Conservation (phyloP, 2,888 invertebrate genomes). For the Agonopterix subpropinquella region DNA sequence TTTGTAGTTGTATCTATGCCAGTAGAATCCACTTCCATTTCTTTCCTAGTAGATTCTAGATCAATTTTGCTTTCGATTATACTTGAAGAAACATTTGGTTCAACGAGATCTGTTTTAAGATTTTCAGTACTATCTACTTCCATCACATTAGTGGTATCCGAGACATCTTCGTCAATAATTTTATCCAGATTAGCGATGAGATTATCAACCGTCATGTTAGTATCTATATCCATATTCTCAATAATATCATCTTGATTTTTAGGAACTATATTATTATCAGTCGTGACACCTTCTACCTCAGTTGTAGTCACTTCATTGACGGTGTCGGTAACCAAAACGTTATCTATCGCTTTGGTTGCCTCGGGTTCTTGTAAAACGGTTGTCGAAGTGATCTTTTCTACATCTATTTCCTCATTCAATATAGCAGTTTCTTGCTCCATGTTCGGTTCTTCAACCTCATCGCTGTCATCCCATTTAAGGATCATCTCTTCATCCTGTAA, state of each 20-base stretch:
- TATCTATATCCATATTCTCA: slow-evolving; percentile 1
- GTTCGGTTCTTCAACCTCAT: slow-evolving; percentile 13
- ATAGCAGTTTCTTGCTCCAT: slow-evolving; percentile 12
- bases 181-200: not conserved
- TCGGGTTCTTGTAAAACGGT: not conserved
- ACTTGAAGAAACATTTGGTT: too few relatives aligned
- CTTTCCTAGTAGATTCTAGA: too few relatives aligned
- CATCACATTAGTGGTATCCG: not conserved
- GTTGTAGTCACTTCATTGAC: not conserved
- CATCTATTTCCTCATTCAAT: slow-evolving; percentile 1
- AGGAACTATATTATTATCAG: too few relatives aligned
- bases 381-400: not conserved
- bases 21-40: too few relatives aligned
- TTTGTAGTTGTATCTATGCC: too few relatives aligned
- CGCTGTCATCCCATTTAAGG: slow-evolving; percentile 41
- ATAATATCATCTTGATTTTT: not conserved
- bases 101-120: not conserved
- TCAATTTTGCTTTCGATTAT: too few relatives aligned
- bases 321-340: too few relatives aligned
- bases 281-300: too few relatives aligned
- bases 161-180: not conserved
- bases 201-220: slow-evolving; percentile 1
- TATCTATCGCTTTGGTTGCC: not conserved
- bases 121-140: not conserved
- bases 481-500: slow-evolving; percentile 33